Base-by-base conservation (phyloP, 2,113 vertebrate genomes). In the Procavia capensis region DNA sequence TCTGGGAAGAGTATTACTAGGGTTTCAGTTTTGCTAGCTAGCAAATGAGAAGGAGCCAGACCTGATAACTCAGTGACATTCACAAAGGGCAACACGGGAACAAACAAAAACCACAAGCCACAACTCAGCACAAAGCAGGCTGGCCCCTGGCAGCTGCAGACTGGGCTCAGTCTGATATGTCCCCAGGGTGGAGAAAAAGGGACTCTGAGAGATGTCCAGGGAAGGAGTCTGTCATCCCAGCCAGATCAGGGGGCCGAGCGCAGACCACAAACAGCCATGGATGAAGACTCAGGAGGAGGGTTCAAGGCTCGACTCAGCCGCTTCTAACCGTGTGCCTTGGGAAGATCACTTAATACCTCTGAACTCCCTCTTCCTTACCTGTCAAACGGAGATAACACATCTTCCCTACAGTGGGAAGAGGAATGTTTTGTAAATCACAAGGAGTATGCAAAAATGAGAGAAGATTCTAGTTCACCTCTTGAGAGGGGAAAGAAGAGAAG, bases 51-150 rank as follows among this genome's bases (percentile, higher is more conserved):
- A 79, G 57, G 41, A 78, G 54, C 57, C 64, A 64, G 84, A 27
- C 50, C 90, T 47, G 16, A 14, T 19, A 63, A 50, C 41, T 84
- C 95, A 83, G 9, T 91, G 93, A 78, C 82, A 95, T 59, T 90
- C 61, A 34, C 78, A 47, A 84, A 96, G 90, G 95, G 59, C 81
- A 82, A 70, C 3, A 0, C 63, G 91, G 83, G 91, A 91, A 90
- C 72, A 59, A 63, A 96, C 41, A 45, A 68, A 96, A 82, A 82
- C 78, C 93, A 88, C 84, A 91, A 81, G 61, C 84, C 75, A 83
- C 84, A 50, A 79, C 36, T 92, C 76, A 76, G 90, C 78, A 90
- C 87, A 78, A 79, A 78, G 86, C 76, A 54, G 29, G 63, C 83
- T 61, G 75, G 63, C 17, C 41, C 29, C 3, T 66, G 43, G 90